Conservation (phyloP, 2,797 vertebrate genomes). For the Girardinus metallicus region DNA sequence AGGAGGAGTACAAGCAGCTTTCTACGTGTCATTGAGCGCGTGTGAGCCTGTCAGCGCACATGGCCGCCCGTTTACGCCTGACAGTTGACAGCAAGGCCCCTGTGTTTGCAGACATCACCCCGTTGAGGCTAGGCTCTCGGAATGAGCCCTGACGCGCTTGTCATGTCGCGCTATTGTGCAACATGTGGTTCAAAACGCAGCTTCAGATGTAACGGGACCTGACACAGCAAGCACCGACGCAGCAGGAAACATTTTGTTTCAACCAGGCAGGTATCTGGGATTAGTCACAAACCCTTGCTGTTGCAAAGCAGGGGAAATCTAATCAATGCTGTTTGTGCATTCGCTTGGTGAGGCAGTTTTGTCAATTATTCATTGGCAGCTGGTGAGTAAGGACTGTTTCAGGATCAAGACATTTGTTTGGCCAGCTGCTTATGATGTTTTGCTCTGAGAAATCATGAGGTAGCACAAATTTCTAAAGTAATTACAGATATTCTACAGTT, state of each 20-base stretch:
- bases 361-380: conserved; percentile 28
- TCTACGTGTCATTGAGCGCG: conserved; percentile 11
- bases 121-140: neutral
- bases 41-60: conserved; percentile 23
- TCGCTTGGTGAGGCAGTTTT: conserved; percentile 17
- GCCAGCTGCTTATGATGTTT: conserved; percentile 22
- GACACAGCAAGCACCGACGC: neutral
- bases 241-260: conserved; percentile 10
- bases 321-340: conserved; percentile 48
- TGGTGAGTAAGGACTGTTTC: conserved; percentile 8
- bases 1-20: conserved; percentile 7
- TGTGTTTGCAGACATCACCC: conserved; percentile 24
- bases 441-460: neutral
- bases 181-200: conserved; percentile 8
- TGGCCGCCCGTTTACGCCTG: conserved; percentile 31
- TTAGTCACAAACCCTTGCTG: neutral
- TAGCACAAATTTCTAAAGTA: conserved; percentile 4
- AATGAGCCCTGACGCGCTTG: conserved; percentile 30
- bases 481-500: conserved; percentile 14
- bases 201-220: conserved; percentile 4
- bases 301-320: conserved; percentile 3
- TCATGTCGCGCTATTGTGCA: conserved; percentile 8
- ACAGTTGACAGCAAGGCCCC: conserved; percentile 3
- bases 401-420: conserved; percentile 21
- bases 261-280: neutral